Percentiles rank a stretch among this genome's conserved stretches.
phyloP scores from a whole-genome alignment of 2,113 vertebrate genomes.

The Myocastor coypus region DNA sequence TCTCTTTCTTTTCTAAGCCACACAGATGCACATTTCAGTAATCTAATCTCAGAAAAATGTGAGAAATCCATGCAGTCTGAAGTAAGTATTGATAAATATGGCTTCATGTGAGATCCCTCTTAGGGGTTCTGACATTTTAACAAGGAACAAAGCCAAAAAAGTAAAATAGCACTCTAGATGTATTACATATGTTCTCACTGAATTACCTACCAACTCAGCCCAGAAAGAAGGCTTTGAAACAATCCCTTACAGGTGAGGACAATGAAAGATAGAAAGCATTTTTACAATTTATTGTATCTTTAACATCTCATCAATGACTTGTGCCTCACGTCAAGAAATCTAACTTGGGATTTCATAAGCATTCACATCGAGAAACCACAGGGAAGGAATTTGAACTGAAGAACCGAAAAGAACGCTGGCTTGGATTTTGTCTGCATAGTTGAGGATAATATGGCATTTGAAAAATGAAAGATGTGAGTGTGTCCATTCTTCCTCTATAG shows the following conservation, averaged over 20 bases:
- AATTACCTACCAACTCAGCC: background rate
- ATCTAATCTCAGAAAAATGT: slow-evolving; percentile 7
- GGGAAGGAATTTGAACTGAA: slow-evolving; percentile 3
- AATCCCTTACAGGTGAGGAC: background rate
- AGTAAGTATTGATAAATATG: slow-evolving; percentile 38
- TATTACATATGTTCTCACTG: slow-evolving; percentile 37
- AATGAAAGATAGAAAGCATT: background rate
- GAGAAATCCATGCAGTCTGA: slow-evolving; percentile 57
- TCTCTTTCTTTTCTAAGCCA: slow-evolving; percentile 17
- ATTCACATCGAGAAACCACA: background rate
- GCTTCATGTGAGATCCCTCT: background rate
- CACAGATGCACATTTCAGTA: background rate
- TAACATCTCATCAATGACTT: background rate
- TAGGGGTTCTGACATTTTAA: slow-evolving; percentile 50
- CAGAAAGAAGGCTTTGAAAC: background rate
- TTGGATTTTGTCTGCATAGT: background rate
- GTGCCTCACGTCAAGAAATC: background rate
- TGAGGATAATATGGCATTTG: background rate
- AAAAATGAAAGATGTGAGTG: slow-evolving; percentile 16
- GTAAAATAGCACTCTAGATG: slow-evolving; percentile 33
- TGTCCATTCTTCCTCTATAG: background rate
- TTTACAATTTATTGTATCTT: background rate
- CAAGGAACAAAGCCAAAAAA: slow-evolving; percentile 49
- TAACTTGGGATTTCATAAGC: background rate
- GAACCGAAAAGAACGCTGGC: background rate